A percentile compares a stretch with the other conserved stretches of the same genome.
These are phyloP conservation scores for Odocoileus virginianus DNA, from an alignment of 2,113 vertebrate species.

Conservation along the genomic window DNA sequence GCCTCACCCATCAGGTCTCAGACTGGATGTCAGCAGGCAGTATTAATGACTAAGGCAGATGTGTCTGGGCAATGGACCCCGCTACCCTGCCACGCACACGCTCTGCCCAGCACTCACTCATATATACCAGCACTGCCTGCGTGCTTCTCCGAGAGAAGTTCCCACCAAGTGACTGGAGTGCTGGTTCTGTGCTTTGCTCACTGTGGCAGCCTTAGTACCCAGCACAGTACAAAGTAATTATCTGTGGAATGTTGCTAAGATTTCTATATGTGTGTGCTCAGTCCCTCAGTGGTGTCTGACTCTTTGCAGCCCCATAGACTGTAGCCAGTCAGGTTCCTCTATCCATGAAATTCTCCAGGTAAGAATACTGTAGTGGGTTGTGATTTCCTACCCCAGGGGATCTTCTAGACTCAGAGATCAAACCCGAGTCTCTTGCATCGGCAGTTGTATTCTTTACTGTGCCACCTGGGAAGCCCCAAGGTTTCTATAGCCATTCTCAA, in stretches of 20 bases:
- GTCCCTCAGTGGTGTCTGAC: not conserved
- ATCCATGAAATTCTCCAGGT: not conserved
- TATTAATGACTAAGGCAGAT: not conserved
- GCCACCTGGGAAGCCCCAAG: not conserved
- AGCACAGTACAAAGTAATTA: not conserved
- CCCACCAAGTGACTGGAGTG: not conserved
- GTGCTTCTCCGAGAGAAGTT: not conserved
- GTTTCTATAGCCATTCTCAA: not conserved
- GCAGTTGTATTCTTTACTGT: not conserved
- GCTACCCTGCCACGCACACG: not conserved
- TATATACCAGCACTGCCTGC: not conserved
- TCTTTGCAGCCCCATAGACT: not conserved
- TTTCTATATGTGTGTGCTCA: not conserved
- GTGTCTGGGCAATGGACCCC: not conserved
- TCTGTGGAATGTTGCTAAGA: not conserved
- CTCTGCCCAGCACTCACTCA: not conserved
- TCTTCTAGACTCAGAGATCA: not conserved
- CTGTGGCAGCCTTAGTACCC: not conserved
- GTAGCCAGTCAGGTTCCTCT: not conserved
- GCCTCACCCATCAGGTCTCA: not conserved
- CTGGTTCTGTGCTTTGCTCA: not conserved
- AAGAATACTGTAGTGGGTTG: not conserved
- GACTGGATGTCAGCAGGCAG: not conserved
- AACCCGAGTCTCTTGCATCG: not conserved
- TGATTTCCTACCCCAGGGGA: not conserved